Percentiles rank a stretch among this genome's conserved stretches.
Evolutionary conservation across 2,797 vertebrate species (phyloP).

Genomic region (Antennarius maculatus): DNA sequence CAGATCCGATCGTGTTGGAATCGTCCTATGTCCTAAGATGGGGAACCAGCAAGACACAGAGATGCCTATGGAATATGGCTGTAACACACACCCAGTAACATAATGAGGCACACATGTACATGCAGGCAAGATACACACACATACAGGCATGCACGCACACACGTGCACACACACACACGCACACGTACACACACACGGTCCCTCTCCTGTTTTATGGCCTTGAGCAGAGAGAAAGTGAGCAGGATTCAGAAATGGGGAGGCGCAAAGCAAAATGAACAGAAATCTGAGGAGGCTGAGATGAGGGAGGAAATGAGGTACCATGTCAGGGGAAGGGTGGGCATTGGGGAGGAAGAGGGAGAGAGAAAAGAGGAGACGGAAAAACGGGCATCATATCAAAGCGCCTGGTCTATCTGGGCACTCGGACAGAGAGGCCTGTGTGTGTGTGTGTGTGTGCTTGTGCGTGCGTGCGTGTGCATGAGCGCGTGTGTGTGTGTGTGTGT

Average conservation of each 20-base stretch:
- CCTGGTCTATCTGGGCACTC: constrained; percentile 67
- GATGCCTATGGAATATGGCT: constrained; percentile 29
- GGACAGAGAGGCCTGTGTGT: constrained; percentile 72
- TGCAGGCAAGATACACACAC: constrained; percentile 9
- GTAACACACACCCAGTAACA: constrained; percentile 19
- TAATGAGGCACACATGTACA: neutral
- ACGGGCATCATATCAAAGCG: constrained; percentile 78
- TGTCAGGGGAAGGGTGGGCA: constrained; percentile 36
- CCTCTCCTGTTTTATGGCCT: constrained; percentile 39
- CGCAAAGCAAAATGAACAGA: constrained; percentile 58
- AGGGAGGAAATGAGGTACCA: constrained; percentile 45
- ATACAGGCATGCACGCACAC: neutral
- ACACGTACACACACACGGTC: neutral
- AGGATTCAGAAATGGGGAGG: constrained; percentile 49
- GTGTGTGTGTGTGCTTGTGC: constrained; percentile 3
- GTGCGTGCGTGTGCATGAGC: too few species aligned
- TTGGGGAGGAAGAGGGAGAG: constrained; percentile 41
- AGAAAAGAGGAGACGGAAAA: constrained; percentile 45
- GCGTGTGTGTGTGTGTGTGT: too few species aligned
- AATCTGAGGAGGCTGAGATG: constrained; percentile 52
- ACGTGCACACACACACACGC: constrained; percentile 13
- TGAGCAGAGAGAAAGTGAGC: constrained; percentile 24
- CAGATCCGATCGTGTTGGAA: constrained; percentile 71
- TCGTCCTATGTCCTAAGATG: constrained; percentile 75
- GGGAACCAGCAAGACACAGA: constrained; percentile 46